Percentiles rank a stretch among this genome's conserved stretches.
These are phyloP conservation scores for Oreonectes daqikongensis DNA, from an alignment of 2,797 vertebrate genomes.

Conservation along the genomic window DNA sequence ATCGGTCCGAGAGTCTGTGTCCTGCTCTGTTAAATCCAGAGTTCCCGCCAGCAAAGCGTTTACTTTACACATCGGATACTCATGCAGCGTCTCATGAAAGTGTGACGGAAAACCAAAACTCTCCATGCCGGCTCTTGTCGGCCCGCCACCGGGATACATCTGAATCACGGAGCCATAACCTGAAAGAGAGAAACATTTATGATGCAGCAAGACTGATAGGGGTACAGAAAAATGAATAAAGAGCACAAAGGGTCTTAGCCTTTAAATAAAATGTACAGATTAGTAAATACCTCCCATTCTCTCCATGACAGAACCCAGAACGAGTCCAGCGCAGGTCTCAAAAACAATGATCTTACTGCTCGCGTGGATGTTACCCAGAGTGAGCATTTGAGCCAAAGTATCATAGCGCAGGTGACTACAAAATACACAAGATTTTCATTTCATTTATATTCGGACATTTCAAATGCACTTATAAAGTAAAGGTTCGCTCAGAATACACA, in stretches of 20 bases:
- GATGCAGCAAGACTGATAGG: background rate
- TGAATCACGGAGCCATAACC: constrained; percentile 95
- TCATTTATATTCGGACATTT: too few relatives aligned
- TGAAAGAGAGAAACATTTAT: constrained; percentile 58
- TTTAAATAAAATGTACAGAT: too few relatives aligned
- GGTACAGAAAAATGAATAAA: background rate
- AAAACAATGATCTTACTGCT: constrained; percentile 93
- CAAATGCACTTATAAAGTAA: too few relatives aligned
- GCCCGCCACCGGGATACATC: constrained; percentile 91
- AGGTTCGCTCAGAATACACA: constrained; percentile 66
- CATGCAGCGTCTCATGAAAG: constrained; percentile 86
- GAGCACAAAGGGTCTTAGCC: too few relatives aligned
- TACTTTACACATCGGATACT: constrained; percentile 92
- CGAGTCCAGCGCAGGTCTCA: constrained; percentile 93
- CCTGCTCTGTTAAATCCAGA: constrained; percentile 70
- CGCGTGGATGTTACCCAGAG: constrained; percentile 90
- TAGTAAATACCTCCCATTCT: constrained; percentile 88
- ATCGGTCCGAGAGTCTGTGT: constrained; percentile 53
- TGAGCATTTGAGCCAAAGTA: constrained; percentile 93
- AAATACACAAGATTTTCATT: background rate
- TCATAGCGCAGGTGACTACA: constrained; percentile 91
- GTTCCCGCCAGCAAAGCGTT: constrained; percentile 86
- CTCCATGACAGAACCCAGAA: constrained; percentile 94
- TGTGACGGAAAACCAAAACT: constrained; percentile 91
- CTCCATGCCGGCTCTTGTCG: constrained; percentile 86